These are phyloP conservation scores for Smittia sp. DNA, from an alignment of 2,888 invertebrate species.

Conservation along the genomic window DNA sequence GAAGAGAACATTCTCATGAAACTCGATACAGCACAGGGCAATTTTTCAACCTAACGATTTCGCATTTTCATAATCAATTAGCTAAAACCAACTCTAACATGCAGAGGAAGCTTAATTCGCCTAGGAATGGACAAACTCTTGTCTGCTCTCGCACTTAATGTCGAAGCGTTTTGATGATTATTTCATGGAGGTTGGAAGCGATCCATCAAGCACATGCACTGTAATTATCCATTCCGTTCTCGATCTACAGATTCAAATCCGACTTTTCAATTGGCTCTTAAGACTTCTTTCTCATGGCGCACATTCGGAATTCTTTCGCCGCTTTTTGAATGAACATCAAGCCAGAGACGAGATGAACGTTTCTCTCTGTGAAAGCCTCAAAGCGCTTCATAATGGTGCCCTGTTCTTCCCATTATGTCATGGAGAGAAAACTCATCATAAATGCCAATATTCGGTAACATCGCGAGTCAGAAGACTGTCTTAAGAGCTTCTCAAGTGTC, in stretches of 20 bases:
- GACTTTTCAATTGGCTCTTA: not conserved
- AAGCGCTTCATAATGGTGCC: not conserved
- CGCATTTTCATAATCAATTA: slow-evolving; percentile 22
- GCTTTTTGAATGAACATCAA: not conserved
- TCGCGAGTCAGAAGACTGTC: not conserved
- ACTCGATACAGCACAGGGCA: not conserved
- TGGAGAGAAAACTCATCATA: not conserved
- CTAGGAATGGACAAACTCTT: slow-evolving; percentile 8
- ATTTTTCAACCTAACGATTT: not conserved
- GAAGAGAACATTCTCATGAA: not conserved
- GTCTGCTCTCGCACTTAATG: not conserved
- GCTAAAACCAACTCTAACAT: not conserved
- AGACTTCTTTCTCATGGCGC: not conserved
- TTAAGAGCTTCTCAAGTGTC: no score
- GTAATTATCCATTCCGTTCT: slow-evolving; percentile 9
- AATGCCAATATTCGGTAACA: not conserved
- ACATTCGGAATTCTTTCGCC: not conserved
- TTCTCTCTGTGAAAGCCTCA: not conserved
- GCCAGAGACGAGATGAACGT: not conserved
- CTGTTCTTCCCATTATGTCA: not conserved
- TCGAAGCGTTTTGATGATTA: not conserved
- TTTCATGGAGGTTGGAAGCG: slow-evolving; percentile 17
- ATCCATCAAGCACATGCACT: slow-evolving; percentile 30
- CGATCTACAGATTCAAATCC: not conserved
- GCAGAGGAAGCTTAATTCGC: not conserved